Evolutionary conservation across 37 sponge, comb jelly and placozoan genomes (phyloP), one percentile per base, ranked within the genome.

Genomic region (Spongia lamella): DNA sequence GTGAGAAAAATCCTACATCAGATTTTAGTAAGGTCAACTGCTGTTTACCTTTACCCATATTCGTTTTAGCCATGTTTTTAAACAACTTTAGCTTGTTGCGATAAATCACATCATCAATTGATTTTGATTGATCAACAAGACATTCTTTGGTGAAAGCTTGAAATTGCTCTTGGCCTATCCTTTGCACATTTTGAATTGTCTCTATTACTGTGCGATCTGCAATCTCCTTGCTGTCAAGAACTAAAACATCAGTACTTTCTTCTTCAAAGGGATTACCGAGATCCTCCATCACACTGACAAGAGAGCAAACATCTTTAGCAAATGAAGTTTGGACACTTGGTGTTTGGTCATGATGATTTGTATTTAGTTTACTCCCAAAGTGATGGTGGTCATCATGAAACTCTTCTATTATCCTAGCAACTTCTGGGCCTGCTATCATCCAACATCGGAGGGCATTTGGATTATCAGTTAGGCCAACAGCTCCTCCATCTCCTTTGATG

Each of bases 161-260:
- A n/a, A n/a, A n/a, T n/a, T n/a, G n/a, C n/a, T n/a, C n/a, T n/a
- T n/a, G n/a, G n/a, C n/a, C n/a, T n/a, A n/a, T n/a, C n/a, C n/a
- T n/a, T n/a, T n/a, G n/a, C n/a, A n/a, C n/a, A n/a, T n/a, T n/a
- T n/a, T n/a, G n/a, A n/a, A n/a, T 66, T 29, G 78, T 38, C 27
- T 63, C 2, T 66, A 77, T 54, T 54, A 37, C 56, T 36, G 51
- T 60, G 32, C 1, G 63, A 19, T 59, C 70, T 59, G 49, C 60
- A 70, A 80, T 80, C 31, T 70, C 71, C 72, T 80, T 80, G 62
- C 32, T 80, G 53, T 79, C 79, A 66, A 54, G 68, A 37, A 79
- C 79, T 67, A 68, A 38, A 39, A 79, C 2, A 32, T 80, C 71
- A 24, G 14, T 2, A 52, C 72, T 70, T 30, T 68, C 72, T 40